phyloP scores from a whole-genome alignment of 2,888 invertebrate species.

The Hemicrepidius hirtus region DNA sequence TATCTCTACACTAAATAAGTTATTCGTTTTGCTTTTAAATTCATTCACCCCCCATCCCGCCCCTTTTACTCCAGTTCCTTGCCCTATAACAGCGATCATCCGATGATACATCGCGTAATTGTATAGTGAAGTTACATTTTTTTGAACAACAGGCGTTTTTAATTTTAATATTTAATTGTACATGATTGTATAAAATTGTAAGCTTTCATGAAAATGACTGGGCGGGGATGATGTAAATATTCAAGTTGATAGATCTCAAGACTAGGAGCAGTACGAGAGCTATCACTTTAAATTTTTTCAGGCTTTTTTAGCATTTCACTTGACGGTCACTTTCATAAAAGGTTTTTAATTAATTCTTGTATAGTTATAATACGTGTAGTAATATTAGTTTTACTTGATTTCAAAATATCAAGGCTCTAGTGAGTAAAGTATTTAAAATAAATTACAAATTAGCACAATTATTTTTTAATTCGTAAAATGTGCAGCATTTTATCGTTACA shows the following conservation, averaged over 20 bases:
- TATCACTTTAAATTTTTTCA: conserved; percentile 56
- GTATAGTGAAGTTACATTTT: conserved; percentile 44
- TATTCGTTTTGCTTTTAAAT: conserved; percentile 47
- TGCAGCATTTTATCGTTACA: conserved; percentile 13
- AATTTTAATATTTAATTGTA: conserved; percentile 60
- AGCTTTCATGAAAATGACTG: conserved; percentile 66
- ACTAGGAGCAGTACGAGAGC: conserved; percentile 52
- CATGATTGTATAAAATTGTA: conserved; percentile 66
- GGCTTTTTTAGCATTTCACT: conserved; percentile 32
- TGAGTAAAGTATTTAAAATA: conserved; percentile 67
- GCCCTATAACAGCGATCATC: conserved; percentile 25
- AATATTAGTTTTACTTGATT: conserved; percentile 69
- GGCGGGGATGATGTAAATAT: conserved; percentile 60
- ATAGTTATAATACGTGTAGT: conserved; percentile 68
- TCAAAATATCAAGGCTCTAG: conserved; percentile 67
- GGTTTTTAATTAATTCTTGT: conserved; percentile 69
- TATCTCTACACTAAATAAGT: conserved; percentile 91
- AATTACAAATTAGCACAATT: conserved; percentile 70
- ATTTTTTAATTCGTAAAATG: conserved; percentile 65
- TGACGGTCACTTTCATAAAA: conserved; percentile 65
- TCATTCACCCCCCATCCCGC: conserved; percentile 43
- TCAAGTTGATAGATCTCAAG: conserved; percentile 60
- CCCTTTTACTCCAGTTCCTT: conserved; percentile 44
- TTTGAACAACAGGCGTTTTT: conserved; percentile 47
- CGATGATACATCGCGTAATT: conserved; percentile 41